These are phyloP conservation scores for Riptortus pedestris DNA, from an alignment of 1,140 invertebrate genomes.

Conservation along the genomic window DNA sequence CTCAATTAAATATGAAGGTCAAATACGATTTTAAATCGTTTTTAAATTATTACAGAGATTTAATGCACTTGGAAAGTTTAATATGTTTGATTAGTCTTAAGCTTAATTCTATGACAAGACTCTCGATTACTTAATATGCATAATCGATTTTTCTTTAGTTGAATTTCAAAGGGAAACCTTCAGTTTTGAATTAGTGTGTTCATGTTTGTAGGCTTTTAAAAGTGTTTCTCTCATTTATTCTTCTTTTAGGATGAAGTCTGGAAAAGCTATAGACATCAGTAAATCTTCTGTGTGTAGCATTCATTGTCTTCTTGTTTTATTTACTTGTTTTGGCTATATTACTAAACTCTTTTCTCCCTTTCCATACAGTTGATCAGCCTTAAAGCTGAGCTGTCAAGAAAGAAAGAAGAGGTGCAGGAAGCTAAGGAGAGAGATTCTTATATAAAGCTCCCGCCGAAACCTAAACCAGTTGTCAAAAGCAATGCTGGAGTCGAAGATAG, in stretches of 20 bases:
- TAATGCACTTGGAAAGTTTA: no score
- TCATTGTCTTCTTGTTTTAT: not conserved
- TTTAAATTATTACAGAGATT: no score
- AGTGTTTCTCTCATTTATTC: no score
- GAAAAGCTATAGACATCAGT: constrained; percentile 31
- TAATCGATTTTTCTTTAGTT: no score
- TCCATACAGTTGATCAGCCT: constrained; percentile 49
- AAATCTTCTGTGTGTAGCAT: constrained; percentile 32
- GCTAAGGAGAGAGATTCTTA: constrained; percentile 45
- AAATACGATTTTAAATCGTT: no score
- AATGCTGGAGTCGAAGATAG: constrained; percentile 40
- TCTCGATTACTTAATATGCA: no score
- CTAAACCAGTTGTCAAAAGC: constrained; percentile 32
- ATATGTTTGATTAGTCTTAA: no score
- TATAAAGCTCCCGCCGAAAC: constrained; percentile 37
- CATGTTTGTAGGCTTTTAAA: no score
- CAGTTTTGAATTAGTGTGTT: no score
- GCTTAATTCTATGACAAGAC: no score
- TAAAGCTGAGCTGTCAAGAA: constrained; percentile 64
- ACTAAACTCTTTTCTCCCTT: constrained; percentile 6
- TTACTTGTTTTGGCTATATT: not conserved
- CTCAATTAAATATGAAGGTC: no score
- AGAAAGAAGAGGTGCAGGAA: constrained; percentile 61
- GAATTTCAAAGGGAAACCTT: no score
- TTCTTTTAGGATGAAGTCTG: constrained; percentile 30